These are phyloP conservation scores for Gymnoscopelus microlampas DNA, from an alignment of 2,797 vertebrate genomes.

Conservation along the genomic window DNA sequence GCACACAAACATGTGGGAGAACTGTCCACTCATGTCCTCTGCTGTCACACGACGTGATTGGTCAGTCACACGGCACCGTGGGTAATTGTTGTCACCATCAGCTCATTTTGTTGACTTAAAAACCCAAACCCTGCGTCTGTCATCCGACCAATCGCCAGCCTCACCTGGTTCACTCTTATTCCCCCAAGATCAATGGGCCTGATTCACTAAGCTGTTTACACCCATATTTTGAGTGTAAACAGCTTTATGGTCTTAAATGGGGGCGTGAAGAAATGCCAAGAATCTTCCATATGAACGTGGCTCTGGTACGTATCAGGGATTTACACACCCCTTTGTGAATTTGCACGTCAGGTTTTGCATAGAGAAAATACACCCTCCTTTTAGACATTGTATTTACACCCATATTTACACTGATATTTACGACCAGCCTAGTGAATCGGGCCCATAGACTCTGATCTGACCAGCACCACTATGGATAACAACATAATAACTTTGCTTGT, in stretches of 20 bases:
- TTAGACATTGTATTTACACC: too few species aligned
- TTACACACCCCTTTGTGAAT: too few species aligned
- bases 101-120: conserved; percentile 49
- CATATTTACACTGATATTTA: too few species aligned
- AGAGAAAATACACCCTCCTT: too few species aligned
- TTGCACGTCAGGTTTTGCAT: too few species aligned
- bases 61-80: conserved; percentile 71
- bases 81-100: conserved; percentile 63
- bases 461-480: not conserved
- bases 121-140: conserved; percentile 34
- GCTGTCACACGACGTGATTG: conserved; percentile 58
- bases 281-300: too few species aligned
- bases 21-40: conserved; percentile 72
- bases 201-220: too few species aligned
- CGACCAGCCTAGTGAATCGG: too few species aligned
- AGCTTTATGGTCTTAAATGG: too few species aligned
- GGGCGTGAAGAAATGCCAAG: too few species aligned
- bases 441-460: conserved; percentile 27
- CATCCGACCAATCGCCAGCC: conserved; percentile 26
- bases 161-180: conserved; percentile 4
- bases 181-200: not conserved
- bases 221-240: too few species aligned
- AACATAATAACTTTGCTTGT: not conserved
- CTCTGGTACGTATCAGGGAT: too few species aligned
- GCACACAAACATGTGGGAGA: conserved; percentile 54